Evolutionary conservation across 2,113 vertebrate species (phyloP).

Genomic region (Megaptera novaeangliae): DNA sequence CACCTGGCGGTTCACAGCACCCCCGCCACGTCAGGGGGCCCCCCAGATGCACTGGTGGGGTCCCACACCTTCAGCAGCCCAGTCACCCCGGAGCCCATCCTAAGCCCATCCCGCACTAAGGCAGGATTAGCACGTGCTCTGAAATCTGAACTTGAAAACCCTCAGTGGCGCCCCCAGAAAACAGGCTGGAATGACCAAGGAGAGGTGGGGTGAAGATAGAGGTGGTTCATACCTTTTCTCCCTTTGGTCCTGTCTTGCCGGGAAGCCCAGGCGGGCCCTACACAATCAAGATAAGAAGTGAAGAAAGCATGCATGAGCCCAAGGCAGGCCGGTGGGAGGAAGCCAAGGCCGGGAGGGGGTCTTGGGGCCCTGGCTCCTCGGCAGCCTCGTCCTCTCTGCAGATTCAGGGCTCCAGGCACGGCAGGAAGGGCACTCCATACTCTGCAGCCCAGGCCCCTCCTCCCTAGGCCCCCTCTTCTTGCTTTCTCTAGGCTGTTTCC

Average conservation of each 20-base stretch:
- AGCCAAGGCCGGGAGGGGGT: rapidly evolving
- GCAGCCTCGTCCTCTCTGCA: not conserved
- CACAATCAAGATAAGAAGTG: not conserved
- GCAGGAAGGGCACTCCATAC: not conserved
- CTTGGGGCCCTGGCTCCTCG: not conserved
- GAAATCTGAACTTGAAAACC: not conserved
- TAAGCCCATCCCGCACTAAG: not conserved
- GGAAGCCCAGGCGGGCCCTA: constrained; percentile 93
- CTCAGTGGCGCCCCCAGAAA: not conserved
- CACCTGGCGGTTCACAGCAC: not conserved
- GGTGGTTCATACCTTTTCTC: constrained; percentile 89
- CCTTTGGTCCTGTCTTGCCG: constrained; percentile 92
- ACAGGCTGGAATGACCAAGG: not conserved
- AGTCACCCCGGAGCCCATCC: not conserved
- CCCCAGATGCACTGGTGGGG: too few species aligned
- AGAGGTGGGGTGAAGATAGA: not conserved
- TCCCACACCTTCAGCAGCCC: not conserved
- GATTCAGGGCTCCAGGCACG: not conserved
- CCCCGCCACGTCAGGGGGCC: not conserved
- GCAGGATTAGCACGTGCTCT: not conserved
- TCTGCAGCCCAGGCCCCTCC: not conserved
- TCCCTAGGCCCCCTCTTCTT: too few species aligned
- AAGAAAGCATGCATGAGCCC: not conserved
- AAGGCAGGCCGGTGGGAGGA: not conserved
- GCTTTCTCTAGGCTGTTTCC: not conserved